These are phyloP conservation scores for Sarcophaga rosellei DNA, from an alignment of 2,888 invertebrate genomes.

Conservation along the genomic window DNA sequence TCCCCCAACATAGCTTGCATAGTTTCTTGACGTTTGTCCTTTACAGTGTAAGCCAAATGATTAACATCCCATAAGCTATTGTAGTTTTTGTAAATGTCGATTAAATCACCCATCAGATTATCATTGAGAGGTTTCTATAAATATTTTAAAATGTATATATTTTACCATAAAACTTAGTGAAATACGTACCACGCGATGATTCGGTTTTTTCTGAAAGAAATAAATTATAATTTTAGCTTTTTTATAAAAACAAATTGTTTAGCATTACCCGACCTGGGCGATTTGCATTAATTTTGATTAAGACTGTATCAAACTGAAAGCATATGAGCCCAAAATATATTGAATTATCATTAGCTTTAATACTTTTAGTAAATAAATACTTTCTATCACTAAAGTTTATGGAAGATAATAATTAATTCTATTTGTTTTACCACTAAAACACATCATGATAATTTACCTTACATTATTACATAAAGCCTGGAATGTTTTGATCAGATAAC, in stretches of 20 bases:
- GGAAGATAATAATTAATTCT: too few species aligned
- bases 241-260: not conserved
- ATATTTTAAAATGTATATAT: not conserved
- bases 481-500: not conserved
- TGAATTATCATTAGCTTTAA: too few species aligned
- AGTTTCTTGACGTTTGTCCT: slow-evolving; percentile 61
- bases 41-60: slow-evolving; percentile 62
- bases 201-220: slow-evolving; percentile 55
- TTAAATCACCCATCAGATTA: slow-evolving; percentile 44
- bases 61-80: slow-evolving; percentile 64
- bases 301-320: too few species aligned
- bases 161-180: not conserved
- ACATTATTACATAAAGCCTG: too few species aligned
- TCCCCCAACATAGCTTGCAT: slow-evolving; percentile 56
- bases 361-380: too few species aligned
- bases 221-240: not conserved
- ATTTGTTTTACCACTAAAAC: not conserved
- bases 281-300: too few species aligned
- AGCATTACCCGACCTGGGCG: too few species aligned
- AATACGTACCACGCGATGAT: slow-evolving; percentile 53
- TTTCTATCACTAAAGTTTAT: too few species aligned
- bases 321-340: too few species aligned
- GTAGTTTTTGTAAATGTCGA: slow-evolving; percentile 63
- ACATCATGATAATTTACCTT: not conserved
- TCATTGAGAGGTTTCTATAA: slow-evolving; percentile 61